Evolutionary conservation across 2,113 vertebrate genomes (phyloP).

Genomic region (Chascanopsetta lugubris): DNA sequence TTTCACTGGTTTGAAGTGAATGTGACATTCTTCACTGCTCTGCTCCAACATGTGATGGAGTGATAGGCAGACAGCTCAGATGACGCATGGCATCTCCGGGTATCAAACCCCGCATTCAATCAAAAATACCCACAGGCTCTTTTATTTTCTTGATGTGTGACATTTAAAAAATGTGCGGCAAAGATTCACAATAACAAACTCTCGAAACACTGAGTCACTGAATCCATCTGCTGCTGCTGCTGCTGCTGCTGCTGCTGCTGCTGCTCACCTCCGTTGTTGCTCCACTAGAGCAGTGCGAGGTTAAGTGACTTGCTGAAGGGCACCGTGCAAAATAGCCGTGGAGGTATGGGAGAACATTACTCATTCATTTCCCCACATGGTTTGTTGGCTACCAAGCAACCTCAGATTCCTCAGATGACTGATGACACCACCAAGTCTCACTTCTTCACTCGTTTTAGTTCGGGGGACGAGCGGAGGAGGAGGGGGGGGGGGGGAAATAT

Average conservation of each 20-base stretch:
- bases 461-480: neutral
- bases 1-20: neutral
- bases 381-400: conserved; percentile 50
- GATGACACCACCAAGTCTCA: conserved; percentile 41
- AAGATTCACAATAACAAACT: neutral
- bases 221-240: conserved; percentile 5
- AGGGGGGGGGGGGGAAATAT: conserved; percentile 35
- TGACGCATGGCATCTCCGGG: neutral
- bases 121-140: neutral
- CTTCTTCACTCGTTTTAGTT: conserved; percentile 14
- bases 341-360: conserved; percentile 42
- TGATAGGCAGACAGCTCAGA: neutral
- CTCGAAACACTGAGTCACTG: neutral
- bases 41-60: neutral
- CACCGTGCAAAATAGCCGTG: conserved; percentile 58
- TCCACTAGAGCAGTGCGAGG: conserved; percentile 58
- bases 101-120: neutral
- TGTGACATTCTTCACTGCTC: neutral
- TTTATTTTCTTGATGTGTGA: neutral
- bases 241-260: neutral
- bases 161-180: neutral
- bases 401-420: conserved; percentile 65
- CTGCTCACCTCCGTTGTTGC: conserved; percentile 43
- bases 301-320: conserved; percentile 75
- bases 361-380: conserved; percentile 65